A percentile compares a stretch with the other conserved stretches of the same genome.
Conservation (phyloP, 2,888 invertebrate species). For the Hedychridium roseum region DNA sequence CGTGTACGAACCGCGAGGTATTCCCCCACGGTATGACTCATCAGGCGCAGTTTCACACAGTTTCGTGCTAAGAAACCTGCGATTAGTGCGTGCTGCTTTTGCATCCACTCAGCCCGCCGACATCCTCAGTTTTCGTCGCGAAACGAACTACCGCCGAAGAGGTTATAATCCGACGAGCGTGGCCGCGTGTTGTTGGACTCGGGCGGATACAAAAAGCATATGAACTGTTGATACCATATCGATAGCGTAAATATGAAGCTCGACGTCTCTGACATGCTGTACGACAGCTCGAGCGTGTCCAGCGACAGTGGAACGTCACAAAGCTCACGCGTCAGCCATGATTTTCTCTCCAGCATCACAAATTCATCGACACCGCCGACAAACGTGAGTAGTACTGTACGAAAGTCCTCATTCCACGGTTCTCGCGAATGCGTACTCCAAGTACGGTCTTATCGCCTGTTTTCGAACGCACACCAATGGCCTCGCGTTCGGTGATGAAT, state of each 20-base stretch:
- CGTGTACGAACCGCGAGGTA: slow-evolving; percentile 50
- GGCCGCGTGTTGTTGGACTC: slow-evolving; percentile 3
- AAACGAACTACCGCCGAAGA: slow-evolving; percentile 4
- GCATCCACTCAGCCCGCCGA: slow-evolving; percentile 26
- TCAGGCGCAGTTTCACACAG: slow-evolving; percentile 54
- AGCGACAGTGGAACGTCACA: slow-evolving; percentile 70
- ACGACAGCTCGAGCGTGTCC: slow-evolving; percentile 71
- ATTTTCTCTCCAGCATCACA: slow-evolving; percentile 57
- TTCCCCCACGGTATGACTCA: slow-evolving; percentile 61
- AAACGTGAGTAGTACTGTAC: slow-evolving; percentile 57
- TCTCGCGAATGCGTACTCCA: too few species aligned
- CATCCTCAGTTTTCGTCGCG: background rate
- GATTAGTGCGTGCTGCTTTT: slow-evolving; percentile 27
- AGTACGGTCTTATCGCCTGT: too few species aligned
- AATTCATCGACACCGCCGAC: slow-evolving; percentile 45
- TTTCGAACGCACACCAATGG: too few species aligned
- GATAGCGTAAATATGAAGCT: slow-evolving; percentile 66
- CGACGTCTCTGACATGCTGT: slow-evolving; percentile 70
- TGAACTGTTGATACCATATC: background rate
- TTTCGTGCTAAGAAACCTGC: slow-evolving; percentile 42
- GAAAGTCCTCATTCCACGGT: too few species aligned
- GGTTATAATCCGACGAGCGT: slow-evolving; percentile 18
- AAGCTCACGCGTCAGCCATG: slow-evolving; percentile 66
- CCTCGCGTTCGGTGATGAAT: too few species aligned
- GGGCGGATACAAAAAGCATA: background rate